Percentiles rank a stretch among this genome's conserved stretches.
phyloP scores from a whole-genome alignment of 1,140 invertebrate species.

The Drosophila parvula region DNA sequence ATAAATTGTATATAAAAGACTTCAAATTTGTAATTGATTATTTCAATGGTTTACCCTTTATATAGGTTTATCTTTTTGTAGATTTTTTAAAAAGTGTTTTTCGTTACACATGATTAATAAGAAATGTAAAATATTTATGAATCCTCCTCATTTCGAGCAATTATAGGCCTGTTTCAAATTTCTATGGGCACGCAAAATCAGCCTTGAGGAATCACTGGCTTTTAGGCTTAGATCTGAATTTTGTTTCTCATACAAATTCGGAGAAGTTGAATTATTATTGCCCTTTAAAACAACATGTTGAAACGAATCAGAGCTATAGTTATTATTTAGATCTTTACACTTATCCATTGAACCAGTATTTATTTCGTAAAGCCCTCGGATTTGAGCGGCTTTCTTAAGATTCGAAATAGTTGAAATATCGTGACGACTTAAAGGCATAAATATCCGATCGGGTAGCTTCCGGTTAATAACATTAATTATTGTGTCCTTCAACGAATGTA shows the following conservation, averaged over 20 bases:
- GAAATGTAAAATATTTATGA: too few species aligned
- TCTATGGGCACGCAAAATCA: background rate
- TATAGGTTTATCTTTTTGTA: background rate
- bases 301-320: too few species aligned
- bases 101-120: too few species aligned
- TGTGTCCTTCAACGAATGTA: too few species aligned
- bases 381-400: slow-evolving; percentile 7
- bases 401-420: slow-evolving; percentile 7
- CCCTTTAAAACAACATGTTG: background rate
- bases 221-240: background rate
- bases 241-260: background rate
- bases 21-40: too few species aligned
- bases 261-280: too few species aligned
- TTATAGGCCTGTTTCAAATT: too few species aligned
- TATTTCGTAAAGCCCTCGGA: background rate
- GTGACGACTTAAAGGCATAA: background rate
- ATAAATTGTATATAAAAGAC: background rate
- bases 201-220: background rate
- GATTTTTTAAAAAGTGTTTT: background rate
- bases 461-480: background rate
- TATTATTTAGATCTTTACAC: background rate
- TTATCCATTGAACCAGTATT: background rate
- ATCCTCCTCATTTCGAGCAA: too few species aligned
- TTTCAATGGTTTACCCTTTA: too few species aligned
- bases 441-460: background rate